Base-by-base conservation (phyloP, 2,797 vertebrate species). In the Danio tinwini region DNA sequence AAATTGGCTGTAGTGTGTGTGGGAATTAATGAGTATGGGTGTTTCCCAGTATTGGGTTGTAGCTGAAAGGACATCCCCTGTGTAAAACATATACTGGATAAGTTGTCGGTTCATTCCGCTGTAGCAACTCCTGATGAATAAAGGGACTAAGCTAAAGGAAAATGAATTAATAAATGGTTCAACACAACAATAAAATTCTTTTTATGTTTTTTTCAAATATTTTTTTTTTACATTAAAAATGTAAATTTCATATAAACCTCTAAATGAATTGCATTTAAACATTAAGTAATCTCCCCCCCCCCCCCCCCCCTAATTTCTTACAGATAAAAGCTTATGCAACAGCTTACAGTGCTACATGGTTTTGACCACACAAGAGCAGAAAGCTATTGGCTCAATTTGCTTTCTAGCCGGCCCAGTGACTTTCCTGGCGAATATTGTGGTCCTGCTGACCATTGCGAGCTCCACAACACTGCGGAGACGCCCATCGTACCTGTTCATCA, bases 401-500 rank as follows among this genome's bases (percentile, higher is more conserved):
- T 91, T 92, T 29, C 72, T 94, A 81, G 90, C 94, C 0, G 96
- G 96, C 21, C 91, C 92, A 0, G 10, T 97, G 40, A 97, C 96
- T 0, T 72, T 96, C 74, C 83, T 97, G 29, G 96, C 95, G 88
- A 99, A 99, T 62, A 19, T 82, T 7, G 76, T 94, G 0, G 94
- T 98, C 52, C 86, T 99, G 71, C 91, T 78, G 9, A 85, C 97
- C 84, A 96, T 98, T n/a, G 89, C 90, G 16, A 88, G 91, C 53
- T 94, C 95, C 0, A 90, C 85, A 0, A 16, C 78, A 2, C 94
- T 95, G 47, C 93, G 95, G n/a, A 91, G 76, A 19, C 94, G 95
- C 8, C 96, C 97, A 49, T 96, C 97, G 0, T 98, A 96, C 85
- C 88, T 98, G 40, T 97, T 98, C 86, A 95, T 98, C 0, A 92